Evolutionary conservation across 2,797 vertebrate genomes (phyloP).

Genomic region (Phaenicophaeus curvirostris): DNA sequence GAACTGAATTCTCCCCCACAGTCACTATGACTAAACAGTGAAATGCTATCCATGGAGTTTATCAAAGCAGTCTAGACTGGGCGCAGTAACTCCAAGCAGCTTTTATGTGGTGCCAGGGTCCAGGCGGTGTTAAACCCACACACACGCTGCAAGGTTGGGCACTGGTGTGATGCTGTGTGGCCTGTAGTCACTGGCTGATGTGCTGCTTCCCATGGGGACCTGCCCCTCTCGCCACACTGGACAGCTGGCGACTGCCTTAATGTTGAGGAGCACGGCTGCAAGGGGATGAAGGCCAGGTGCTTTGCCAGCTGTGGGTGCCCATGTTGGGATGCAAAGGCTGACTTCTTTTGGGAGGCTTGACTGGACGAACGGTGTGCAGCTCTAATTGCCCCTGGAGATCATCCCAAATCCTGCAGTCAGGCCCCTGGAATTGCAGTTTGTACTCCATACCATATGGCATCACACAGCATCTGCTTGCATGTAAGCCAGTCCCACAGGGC

Average conservation of each 20-base stretch:
- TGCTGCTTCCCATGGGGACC: not conserved
- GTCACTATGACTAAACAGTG: not conserved
- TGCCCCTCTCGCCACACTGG: fast-evolving
- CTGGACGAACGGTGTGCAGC: not conserved
- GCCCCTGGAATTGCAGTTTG: fast-evolving
- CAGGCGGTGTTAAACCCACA: not conserved
- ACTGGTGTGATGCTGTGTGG: not conserved
- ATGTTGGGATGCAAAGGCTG: fast-evolving
- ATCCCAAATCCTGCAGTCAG: not conserved
- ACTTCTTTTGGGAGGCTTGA: not conserved
- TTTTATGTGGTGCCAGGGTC: not conserved
- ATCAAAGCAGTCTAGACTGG: not conserved
- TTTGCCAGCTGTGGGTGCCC: not conserved
- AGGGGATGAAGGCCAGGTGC: not conserved
- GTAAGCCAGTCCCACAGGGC: not conserved
- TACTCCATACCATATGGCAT: not conserved
- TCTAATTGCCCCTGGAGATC: not conserved
- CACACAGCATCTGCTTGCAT: not conserved
- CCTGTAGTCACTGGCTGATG: not conserved
- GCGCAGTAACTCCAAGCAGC: not conserved
- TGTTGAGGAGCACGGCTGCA: fast-evolving
- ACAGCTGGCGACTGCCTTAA: not conserved
- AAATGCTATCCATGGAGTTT: not conserved
- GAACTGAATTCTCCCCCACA: not conserved
- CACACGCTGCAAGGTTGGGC: fast-evolving